Percentiles rank a stretch among this genome's conserved stretches.
Evolutionary conservation across 2,888 invertebrate species (phyloP).

Genomic region (Celastrina argiolus): DNA sequence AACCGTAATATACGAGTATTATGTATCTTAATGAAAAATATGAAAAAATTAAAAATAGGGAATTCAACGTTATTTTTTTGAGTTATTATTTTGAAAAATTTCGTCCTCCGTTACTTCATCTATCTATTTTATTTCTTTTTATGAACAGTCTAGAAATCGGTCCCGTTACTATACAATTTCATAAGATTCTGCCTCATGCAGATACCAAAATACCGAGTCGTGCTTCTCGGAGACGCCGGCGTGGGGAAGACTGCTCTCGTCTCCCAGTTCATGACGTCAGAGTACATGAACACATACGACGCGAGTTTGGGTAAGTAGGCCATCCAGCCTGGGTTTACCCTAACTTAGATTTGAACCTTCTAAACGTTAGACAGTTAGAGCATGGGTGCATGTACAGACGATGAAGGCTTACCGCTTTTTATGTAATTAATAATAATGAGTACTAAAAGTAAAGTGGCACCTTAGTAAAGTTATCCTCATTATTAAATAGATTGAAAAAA

Average conservation of each 20-base stretch:
- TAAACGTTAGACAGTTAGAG: slow-evolving; percentile 14
- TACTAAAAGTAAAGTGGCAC: slow-evolving; percentile 13
- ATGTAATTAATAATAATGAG: neutral
- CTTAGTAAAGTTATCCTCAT: neutral
- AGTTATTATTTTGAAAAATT: too few relatives aligned
- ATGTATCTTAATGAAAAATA: too few relatives aligned
- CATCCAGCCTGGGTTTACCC: neutral
- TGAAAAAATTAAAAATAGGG: too few relatives aligned
- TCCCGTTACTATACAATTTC: neutral
- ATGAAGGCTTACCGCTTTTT: slow-evolving; percentile 17
- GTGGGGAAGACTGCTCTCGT: slow-evolving; percentile 95
- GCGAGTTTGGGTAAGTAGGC: slow-evolving; percentile 87
- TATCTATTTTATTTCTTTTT: too few relatives aligned
- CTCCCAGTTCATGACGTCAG: slow-evolving; percentile 96
- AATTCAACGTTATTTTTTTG: too few relatives aligned
- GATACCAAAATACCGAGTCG: slow-evolving; percentile 87
- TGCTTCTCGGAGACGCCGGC: slow-evolving; percentile 88
- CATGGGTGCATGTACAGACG: slow-evolving; percentile 15
- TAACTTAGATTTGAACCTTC: slow-evolving; percentile 4
- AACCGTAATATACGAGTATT: too few relatives aligned
- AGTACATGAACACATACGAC: slow-evolving; percentile 96
- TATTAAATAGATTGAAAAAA: too few relatives aligned
- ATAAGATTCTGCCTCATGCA: slow-evolving; percentile 36
- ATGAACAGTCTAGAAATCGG: neutral
- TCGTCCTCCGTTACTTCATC: too few relatives aligned